phyloP scores from a whole-genome alignment of 2,113 vertebrate species.

The Pseudorasbora parva region DNA sequence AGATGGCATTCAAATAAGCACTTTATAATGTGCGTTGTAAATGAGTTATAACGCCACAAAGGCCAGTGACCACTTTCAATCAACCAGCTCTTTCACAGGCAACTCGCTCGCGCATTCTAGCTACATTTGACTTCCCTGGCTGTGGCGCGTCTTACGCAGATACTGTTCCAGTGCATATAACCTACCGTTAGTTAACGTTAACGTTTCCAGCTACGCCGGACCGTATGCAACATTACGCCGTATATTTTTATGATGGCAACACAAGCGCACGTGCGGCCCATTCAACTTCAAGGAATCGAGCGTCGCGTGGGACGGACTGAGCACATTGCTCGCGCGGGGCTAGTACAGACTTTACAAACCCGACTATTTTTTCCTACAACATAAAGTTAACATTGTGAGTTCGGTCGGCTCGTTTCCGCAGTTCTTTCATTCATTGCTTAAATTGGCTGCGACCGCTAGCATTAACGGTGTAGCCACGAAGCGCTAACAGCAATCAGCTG shows the following conservation, averaged over 20 bases:
- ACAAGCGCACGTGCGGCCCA: conserved; percentile 38
- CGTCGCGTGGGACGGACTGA: background rate
- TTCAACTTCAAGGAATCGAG: conserved; percentile 37
- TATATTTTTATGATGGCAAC: conserved; percentile 17
- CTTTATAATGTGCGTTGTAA: background rate
- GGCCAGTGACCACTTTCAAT: background rate
- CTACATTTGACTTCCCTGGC: background rate
- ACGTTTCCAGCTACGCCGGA: background rate
- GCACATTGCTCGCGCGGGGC: conserved; percentile 25
- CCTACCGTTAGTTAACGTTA: background rate
- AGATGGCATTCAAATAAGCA: background rate
- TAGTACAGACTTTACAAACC: background rate
- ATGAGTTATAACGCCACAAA: conserved; percentile 6
- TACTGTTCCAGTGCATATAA: background rate
- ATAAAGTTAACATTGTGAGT: background rate
- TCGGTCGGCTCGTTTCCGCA: too few relatives aligned
- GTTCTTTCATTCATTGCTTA: background rate
- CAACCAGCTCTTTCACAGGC: background rate
- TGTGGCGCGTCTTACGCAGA: background rate
- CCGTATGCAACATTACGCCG: background rate
- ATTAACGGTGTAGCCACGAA: conserved; percentile 7
- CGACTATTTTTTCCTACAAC: background rate
- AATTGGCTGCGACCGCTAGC: background rate
- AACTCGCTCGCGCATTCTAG: background rate
- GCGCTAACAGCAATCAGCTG: conserved; percentile 49